Evolutionary conservation across 2,113 vertebrate genomes (phyloP).

Genomic region (Opisthocomus hoazin): DNA sequence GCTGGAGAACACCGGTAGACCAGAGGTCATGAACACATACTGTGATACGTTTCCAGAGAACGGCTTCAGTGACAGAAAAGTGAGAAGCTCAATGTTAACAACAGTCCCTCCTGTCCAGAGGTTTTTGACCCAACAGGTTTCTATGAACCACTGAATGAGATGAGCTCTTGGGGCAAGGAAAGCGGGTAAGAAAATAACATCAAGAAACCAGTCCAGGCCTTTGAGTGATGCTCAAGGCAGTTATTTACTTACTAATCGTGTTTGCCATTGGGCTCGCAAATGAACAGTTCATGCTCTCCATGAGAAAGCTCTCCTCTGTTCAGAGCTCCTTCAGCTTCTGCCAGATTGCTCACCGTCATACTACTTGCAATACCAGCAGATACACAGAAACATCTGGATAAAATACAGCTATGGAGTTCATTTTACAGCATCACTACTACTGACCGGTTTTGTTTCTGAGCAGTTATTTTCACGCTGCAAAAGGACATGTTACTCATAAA

Average conservation of each 20-base stretch:
- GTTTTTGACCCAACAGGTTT: not conserved
- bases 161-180: not conserved
- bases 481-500: slow-evolving; percentile 2
- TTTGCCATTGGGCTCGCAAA: not conserved
- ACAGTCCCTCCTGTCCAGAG: not conserved
- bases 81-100: not conserved
- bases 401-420: not conserved
- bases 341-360: not conserved
- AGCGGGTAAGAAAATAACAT: not conserved
- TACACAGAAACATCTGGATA: not conserved
- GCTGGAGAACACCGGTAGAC: not conserved
- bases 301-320: not conserved
- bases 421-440: not conserved
- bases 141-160: not conserved
- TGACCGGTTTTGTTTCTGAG: not conserved
- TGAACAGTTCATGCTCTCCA: not conserved
- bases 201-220: not conserved
- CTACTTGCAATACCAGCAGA: not conserved
- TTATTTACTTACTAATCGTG: not conserved
- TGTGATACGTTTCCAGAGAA: not conserved
- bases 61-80: not conserved
- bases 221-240: not conserved
- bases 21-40: not conserved
- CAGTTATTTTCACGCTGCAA: not conserved
- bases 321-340: not conserved